Base-by-base conservation (phyloP, 2,888 invertebrate genomes). In the Laothoe populi region DNA sequence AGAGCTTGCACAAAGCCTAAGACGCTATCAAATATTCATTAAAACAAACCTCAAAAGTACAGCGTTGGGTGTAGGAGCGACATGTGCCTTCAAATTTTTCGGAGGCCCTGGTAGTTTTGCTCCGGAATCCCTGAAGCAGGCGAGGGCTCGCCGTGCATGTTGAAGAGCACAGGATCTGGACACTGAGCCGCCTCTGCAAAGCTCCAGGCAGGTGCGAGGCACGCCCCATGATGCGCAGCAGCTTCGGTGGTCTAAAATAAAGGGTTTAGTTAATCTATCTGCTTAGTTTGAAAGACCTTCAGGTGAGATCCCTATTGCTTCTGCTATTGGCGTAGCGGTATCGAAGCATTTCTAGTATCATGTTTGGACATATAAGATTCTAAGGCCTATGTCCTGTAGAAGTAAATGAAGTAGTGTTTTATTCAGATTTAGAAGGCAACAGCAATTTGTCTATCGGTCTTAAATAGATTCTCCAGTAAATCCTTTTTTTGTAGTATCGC, bases 221-320 rank as follows among this genome's bases (percentile, higher is more conserved):
- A 98, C 97, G 53, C 96, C 95, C 87, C 95, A 95, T 21, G 95
- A 95, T 0, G 96, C 95, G 82, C 98, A 98, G 80, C 98, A 98
- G 66, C 95, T 95, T 48, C 97, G 94, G 85, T 98, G 98, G 82
- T 98, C 97, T 71, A 94, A 3, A 1, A 10, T 49, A 19, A 19
- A 19, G 19, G 8, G 1, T 8, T 21, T 44, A 19, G 16, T 42
- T 16, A 42, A 42, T 42, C 4, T 42, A 42, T 42, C 5, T 5
- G 8, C 8, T 31, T 31, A 31, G 5, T 31, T 31, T 8, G 5
- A 31, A 2, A 26, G 26, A 26, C 26, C 5, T 5, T 8, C 8
- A 31, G 7, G 1, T n/a, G n/a, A n/a, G n/a, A n/a, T n/a, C n/a
- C n/a, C n/a, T n/a, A n/a, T n/a, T n/a, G n/a, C n/a, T n/a, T n/a